These are phyloP conservation scores for Megalurothrips usitatus DNA, from an alignment of 2,888 invertebrate species.

Conservation along the genomic window DNA sequence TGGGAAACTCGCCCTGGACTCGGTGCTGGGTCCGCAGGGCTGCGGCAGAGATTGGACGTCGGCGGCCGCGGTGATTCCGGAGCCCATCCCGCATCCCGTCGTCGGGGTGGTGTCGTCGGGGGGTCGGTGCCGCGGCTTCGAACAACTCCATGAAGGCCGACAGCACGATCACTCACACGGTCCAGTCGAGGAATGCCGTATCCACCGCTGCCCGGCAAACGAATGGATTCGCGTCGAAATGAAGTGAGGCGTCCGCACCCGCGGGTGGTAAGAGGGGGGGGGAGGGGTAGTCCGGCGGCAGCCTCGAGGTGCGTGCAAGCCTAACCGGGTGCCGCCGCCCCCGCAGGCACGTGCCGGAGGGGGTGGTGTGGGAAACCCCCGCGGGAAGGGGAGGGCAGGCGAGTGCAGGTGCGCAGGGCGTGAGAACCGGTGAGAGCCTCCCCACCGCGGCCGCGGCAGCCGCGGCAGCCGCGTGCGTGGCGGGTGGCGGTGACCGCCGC, in stretches of 20 bases:
- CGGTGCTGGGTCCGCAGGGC: background rate
- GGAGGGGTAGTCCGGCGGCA: background rate
- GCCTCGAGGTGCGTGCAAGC: background rate
- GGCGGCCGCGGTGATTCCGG: background rate
- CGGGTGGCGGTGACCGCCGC: background rate
- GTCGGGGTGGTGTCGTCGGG: background rate
- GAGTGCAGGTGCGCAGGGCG: background rate
- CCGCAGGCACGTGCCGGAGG: background rate
- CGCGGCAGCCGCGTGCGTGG: background rate
- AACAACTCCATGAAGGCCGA: background rate
- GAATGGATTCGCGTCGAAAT: no score
- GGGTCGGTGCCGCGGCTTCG: background rate
- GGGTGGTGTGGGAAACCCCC: background rate
- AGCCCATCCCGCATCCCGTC: background rate
- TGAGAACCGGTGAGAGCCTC: background rate
- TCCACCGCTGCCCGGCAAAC: no score
- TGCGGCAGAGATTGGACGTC: background rate
- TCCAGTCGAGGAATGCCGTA: no score
- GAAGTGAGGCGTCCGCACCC: background rate
- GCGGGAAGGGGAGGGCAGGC: no score
- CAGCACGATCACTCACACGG: background rate
- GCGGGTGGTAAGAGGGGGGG: background rate
- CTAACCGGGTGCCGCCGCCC: background rate
- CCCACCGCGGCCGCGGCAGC: background rate
- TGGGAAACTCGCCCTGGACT: conserved; percentile 2